Base-by-base conservation (phyloP, 2,113 vertebrate genomes). In the Dromiciops gliroides region DNA sequence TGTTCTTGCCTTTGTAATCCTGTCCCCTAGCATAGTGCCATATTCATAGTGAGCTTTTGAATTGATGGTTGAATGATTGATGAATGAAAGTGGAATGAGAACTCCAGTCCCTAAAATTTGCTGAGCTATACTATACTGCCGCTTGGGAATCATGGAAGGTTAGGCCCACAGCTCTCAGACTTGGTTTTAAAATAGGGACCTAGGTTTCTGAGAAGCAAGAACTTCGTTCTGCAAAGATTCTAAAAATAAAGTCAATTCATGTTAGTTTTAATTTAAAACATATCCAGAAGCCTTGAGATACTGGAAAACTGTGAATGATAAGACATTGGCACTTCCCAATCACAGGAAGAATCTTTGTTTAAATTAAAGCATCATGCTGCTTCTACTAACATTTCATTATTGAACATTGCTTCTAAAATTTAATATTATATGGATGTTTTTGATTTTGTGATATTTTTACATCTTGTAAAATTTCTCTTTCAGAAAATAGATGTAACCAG, bases 401-500 rank as follows among this genome's bases (percentile, higher is more conserved):
- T 48, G 22, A 91, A 53, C 49, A 19, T 51, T 26, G 24, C 28
- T 88, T 53, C 8, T 94, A 48, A 51, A 83, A 0, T 93, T 91
- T 88, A 23, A 60, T 94, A 44, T 49, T 89, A 50, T 92, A 44
- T 56, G 92, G 93, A 83, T 49, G 89, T 1, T 83, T 9, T 0
- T 0, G 88, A 83, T 12, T 94, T 48, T 89, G 25, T 92, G 51
- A 88, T 23, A 53, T 93, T 67, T 94, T 90, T 48, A 22, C 89
- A 48, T 94, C 9, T 90, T 50, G 49, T 92, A 92, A 83, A 83
- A 89, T 97, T 95, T 95, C 28, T 97, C 53, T 97, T 98, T 50
- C 98, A 99, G 99, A 99, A 99, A 99, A 99, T 99, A 91, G 99
- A 99, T n/a, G 95, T 99, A 96, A 99, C 99, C 96, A 99, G 98